A percentile compares a stretch with the other conserved stretches of the same genome.
These are phyloP conservation scores for Argya squamiceps DNA, from an alignment of 2,797 vertebrate genomes.

Conservation along the genomic window DNA sequence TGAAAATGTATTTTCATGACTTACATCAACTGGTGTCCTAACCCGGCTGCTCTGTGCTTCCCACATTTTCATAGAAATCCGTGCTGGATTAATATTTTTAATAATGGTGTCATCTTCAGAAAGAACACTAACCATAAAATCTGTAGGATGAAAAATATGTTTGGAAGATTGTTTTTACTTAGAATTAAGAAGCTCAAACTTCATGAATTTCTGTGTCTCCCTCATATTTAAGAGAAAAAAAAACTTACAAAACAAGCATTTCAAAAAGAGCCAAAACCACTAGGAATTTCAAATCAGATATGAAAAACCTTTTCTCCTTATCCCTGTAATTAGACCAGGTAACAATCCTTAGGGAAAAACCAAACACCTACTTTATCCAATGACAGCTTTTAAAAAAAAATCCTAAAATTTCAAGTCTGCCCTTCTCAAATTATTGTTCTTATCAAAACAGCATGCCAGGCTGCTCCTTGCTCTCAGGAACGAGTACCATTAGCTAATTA, in stretches of 20 bases:
- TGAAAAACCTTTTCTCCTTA: neutral
- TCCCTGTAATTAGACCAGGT: neutral
- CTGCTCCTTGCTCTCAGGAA: neutral
- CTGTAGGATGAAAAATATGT: constrained; percentile 69
- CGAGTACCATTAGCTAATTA: neutral
- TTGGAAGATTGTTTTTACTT: neutral
- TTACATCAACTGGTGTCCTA: constrained; percentile 73
- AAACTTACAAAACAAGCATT: neutral
- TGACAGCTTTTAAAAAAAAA: neutral
- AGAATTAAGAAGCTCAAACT: neutral
- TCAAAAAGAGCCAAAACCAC: neutral
- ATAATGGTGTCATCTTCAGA: constrained; percentile 87
- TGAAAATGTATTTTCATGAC: constrained; percentile 10
- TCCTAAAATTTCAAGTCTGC: neutral
- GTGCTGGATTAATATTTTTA: constrained; percentile 80
- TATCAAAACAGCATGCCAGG: neutral
- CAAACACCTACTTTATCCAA: neutral
- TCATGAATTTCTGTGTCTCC: neutral
- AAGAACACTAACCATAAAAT: constrained; percentile 87
- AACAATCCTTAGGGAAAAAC: neutral
- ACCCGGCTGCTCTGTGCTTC: constrained; percentile 45
- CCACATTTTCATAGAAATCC: constrained; percentile 87
- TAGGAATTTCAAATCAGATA: neutral
- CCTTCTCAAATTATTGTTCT: neutral
- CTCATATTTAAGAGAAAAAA: neutral